Conservation (phyloP, 2,113 vertebrate species). For the Leucopsar rothschildi region DNA sequence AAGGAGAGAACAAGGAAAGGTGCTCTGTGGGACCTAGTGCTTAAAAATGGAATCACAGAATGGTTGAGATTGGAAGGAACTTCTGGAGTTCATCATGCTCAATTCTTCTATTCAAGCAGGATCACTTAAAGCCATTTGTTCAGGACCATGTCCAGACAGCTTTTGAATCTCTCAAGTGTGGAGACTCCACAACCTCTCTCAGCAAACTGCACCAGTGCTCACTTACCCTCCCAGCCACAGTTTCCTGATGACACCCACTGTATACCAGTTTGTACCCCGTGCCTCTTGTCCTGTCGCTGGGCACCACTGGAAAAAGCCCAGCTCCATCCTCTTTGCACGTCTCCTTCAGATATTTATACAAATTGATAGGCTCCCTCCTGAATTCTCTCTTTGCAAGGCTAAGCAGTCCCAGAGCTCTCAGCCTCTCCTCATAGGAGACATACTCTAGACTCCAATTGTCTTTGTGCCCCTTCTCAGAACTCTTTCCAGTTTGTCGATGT, state of each 20-base stretch:
- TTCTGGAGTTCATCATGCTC: not conserved
- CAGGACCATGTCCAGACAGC: not conserved
- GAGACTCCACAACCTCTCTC: not conserved
- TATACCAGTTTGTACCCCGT: not conserved
- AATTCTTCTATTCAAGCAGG: not conserved
- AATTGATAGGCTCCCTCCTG: rapidly evolving
- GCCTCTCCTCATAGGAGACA: not conserved
- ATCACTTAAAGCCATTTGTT: not conserved
- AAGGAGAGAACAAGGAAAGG: not conserved
- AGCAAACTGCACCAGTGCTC: not conserved
- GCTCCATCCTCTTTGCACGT: not conserved
- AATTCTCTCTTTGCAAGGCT: not conserved
- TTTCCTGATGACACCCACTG: not conserved
- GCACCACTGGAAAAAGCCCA: not conserved
- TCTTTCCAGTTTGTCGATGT: not conserved
- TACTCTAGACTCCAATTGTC: not conserved
- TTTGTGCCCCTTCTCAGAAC: not conserved
- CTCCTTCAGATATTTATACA: not conserved
- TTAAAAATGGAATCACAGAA: not conserved
- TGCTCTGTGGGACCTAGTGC: not conserved
- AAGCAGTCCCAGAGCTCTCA: not conserved
- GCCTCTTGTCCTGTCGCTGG: not conserved
- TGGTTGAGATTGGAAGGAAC: not conserved
- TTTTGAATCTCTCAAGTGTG: not conserved
- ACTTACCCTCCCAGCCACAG: not conserved